Evolutionary conservation across 2,113 vertebrate genomes (phyloP).

Genomic region (Microtus pennsylvanicus): DNA sequence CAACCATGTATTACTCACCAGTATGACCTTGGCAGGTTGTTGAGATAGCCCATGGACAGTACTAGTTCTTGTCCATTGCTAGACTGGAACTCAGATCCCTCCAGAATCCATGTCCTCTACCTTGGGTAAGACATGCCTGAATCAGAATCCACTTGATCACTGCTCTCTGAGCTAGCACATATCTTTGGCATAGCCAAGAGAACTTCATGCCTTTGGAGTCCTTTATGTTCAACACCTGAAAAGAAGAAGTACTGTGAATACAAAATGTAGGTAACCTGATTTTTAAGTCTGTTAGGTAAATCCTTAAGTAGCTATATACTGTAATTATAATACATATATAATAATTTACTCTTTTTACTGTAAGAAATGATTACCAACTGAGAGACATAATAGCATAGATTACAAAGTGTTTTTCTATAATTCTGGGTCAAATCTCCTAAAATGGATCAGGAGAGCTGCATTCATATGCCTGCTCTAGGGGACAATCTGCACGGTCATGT

Average conservation of each 20-base stretch:
- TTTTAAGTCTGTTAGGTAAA: conserved; percentile 18
- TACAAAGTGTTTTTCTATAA: not conserved
- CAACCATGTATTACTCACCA: not conserved
- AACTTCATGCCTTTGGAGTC: not conserved
- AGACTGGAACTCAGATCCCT: not conserved
- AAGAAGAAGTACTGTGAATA: not conserved
- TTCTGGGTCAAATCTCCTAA: not conserved
- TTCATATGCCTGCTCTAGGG: not conserved
- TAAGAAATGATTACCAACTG: not conserved
- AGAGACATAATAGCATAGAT: not conserved
- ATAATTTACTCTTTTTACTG: not conserved
- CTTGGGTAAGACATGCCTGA: not conserved
- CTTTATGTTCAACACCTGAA: not conserved
- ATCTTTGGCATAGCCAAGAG: not conserved
- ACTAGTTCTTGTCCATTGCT: not conserved
- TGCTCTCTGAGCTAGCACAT: not conserved
- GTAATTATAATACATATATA: not conserved
- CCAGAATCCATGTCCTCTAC: not conserved
- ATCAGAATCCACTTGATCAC: not conserved
- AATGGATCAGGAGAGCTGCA: not conserved
- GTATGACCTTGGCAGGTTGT: not conserved
- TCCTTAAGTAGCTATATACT: not conserved
- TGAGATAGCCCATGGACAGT: not conserved
- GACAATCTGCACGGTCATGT: not conserved
- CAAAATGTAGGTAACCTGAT: not conserved